A percentile compares a stretch with the other conserved stretches of the same genome.
phyloP scores from a whole-genome alignment of 2,113 vertebrate species.

The Phainopepla nitens region DNA sequence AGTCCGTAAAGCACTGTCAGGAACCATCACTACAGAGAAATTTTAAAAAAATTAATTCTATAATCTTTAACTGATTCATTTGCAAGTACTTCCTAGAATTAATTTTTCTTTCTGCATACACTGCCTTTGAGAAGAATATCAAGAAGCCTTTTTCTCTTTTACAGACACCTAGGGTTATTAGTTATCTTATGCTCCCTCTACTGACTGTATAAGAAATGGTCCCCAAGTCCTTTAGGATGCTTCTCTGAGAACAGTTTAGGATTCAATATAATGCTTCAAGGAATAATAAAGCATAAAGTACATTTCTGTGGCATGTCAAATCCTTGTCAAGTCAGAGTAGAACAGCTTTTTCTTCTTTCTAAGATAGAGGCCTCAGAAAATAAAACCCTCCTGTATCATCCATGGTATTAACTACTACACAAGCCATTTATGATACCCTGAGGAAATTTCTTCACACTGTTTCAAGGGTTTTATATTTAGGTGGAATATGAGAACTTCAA shows the following conservation, averaged over 20 bases:
- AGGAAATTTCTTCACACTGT: background rate
- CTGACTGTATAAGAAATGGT: background rate
- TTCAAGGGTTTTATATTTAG: background rate
- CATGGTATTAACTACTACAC: background rate
- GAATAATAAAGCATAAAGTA: background rate
- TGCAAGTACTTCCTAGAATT: background rate
- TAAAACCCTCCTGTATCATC: background rate
- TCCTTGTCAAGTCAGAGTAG: background rate
- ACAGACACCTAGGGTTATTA: background rate
- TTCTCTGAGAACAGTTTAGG: background rate
- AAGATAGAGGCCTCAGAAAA: background rate
- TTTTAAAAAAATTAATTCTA: background rate
- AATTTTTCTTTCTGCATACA: background rate
- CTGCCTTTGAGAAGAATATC: background rate
- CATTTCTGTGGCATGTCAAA: background rate
- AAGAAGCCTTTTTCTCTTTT: background rate
- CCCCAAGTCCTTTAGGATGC: background rate
- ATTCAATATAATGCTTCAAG: background rate
- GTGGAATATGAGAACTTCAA: background rate
- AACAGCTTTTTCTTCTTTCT: background rate
- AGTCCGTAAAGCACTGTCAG: background rate
- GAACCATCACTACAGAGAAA: background rate
- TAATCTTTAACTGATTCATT: background rate
- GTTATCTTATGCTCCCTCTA: slow-evolving; percentile 18
- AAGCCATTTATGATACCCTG: background rate